Evolutionary conservation across 2,113 vertebrate genomes (phyloP).

Genomic region (Syngnathoides biaculeatus): DNA sequence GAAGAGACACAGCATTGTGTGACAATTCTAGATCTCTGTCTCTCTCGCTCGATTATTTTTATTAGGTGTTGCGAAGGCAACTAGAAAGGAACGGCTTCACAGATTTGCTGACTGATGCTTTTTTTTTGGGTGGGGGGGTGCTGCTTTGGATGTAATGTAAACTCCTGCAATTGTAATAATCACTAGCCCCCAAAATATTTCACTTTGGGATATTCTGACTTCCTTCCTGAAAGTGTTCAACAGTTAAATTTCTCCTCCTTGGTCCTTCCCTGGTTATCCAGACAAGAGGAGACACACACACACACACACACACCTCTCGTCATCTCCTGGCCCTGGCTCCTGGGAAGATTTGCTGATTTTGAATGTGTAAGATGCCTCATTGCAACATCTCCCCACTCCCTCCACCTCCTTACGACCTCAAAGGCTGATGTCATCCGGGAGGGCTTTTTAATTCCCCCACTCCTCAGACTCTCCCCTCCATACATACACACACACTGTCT

Average conservation of each 20-base stretch:
- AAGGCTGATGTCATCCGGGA: slow-evolving; percentile 68
- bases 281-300: slow-evolving; percentile 44
- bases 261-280: slow-evolving; percentile 39
- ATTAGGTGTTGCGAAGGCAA: neutral
- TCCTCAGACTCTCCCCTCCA: slow-evolving; percentile 21
- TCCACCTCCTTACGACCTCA: slow-evolving; percentile 32
- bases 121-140: slow-evolving; percentile 9
- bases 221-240: slow-evolving; percentile 22
- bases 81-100: slow-evolving; percentile 10
- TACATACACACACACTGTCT: slow-evolving; percentile 26
- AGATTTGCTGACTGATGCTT: slow-evolving; percentile 13
- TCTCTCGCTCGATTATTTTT: neutral
- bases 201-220: slow-evolving; percentile 19
- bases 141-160: neutral
- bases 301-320: no score
- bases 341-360: slow-evolving; percentile 55
- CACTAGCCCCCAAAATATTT: slow-evolving; percentile 34
- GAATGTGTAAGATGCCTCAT: slow-evolving; percentile 32
- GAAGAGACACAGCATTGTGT: slow-evolving; percentile 22
- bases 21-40: slow-evolving; percentile 8
- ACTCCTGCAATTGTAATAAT: slow-evolving; percentile 38
- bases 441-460: slow-evolving; percentile 55
- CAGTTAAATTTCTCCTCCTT: slow-evolving; percentile 60
- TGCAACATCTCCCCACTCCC: slow-evolving; percentile 15
- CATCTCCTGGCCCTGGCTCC: neutral